Conservation (phyloP, 2,888 invertebrate species). For the Aricia artaxerxes region DNA sequence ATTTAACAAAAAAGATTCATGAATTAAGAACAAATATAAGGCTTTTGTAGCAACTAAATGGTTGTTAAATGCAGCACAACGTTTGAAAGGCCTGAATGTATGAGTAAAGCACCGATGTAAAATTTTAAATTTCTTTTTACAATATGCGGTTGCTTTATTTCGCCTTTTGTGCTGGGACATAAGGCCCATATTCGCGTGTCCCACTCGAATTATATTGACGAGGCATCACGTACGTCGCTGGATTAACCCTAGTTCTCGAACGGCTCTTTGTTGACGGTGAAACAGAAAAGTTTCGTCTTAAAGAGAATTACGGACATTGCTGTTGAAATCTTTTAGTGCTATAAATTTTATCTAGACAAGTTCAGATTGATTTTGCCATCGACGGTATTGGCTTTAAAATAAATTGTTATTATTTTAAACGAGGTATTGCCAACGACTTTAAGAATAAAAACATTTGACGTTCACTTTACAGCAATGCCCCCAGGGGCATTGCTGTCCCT, state of each 20-base stretch:
- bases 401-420: constrained; percentile 5
- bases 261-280: constrained; percentile 24
- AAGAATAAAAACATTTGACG: background rate
- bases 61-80: constrained; percentile 23
- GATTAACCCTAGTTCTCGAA: constrained; percentile 47
- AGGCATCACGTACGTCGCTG: constrained; percentile 54
- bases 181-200: background rate
- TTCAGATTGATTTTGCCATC: constrained; percentile 17
- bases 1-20: background rate
- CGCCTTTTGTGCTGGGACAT: background rate
- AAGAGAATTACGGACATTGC: constrained; percentile 25
- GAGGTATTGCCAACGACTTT: background rate
- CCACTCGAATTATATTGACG: constrained; percentile 50
- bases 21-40: background rate
- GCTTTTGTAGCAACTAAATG: constrained; percentile 19
- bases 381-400: background rate
- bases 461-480: background rate
- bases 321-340: constrained; percentile 7
- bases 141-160: constrained; percentile 7
- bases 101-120: constrained; percentile 26
- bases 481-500: too few relatives aligned
- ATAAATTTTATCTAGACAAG: constrained; percentile 15
- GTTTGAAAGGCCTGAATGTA: constrained; percentile 15
- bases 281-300: constrained; percentile 24
- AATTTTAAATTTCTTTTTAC: constrained; percentile 25